Percentiles rank a stretch among this genome's conserved stretches.
These are phyloP conservation scores for Arrhopalites spinosus DNA, from an alignment of 2,888 invertebrate genomes.

Conservation along the genomic window DNA sequence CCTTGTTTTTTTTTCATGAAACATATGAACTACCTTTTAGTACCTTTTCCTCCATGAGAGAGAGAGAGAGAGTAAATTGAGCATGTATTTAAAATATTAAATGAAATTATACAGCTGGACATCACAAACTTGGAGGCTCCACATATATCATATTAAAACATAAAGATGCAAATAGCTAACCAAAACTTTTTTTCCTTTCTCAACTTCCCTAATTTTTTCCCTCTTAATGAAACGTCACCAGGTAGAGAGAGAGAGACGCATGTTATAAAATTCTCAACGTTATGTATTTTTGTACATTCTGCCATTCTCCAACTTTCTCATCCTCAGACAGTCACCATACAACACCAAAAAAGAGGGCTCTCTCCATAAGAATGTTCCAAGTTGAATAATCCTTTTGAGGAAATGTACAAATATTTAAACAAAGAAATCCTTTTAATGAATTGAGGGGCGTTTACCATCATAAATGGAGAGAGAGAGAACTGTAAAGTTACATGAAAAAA, in stretches of 20 bases:
- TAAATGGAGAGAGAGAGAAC: background rate
- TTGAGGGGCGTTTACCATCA: constrained; percentile 7
- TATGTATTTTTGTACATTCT: no score
- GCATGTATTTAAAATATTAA: background rate
- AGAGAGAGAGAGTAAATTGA: no score
- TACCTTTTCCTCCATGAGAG: no score
- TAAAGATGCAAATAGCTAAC: no score
- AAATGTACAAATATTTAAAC: background rate
- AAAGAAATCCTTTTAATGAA: constrained; percentile 8
- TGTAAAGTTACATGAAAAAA: background rate
- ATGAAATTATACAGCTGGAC: constrained; percentile 4
- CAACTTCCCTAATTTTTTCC: no score
- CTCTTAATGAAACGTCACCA: background rate
- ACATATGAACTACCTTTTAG: background rate
- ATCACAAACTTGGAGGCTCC: background rate
- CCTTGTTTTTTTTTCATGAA: background rate
- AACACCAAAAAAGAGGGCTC: background rate
- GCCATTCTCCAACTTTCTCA: background rate
- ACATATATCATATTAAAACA: constrained; percentile 8
- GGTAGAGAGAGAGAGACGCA: no score
- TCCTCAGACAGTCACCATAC: background rate
- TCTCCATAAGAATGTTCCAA: background rate
- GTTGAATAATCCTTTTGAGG: background rate
- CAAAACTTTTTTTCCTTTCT: no score
- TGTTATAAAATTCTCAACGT: background rate